Percentiles rank a stretch among this genome's conserved stretches.
These are phyloP conservation scores for Ischnura elegans DNA, from an alignment of 2,888 invertebrate species.

Conservation along the genomic window DNA sequence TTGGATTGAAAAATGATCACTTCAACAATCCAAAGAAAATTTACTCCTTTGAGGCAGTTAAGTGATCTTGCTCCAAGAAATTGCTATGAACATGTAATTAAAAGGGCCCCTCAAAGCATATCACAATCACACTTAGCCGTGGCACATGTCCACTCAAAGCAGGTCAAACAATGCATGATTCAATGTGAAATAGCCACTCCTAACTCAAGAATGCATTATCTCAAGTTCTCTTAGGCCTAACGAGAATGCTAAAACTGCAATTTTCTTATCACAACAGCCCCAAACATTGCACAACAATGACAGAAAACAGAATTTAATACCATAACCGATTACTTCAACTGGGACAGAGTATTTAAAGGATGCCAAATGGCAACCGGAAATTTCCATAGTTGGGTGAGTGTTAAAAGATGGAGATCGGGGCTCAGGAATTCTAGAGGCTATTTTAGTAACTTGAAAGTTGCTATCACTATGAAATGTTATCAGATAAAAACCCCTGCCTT, in stretches of 20 bases:
- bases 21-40: no score
- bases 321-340: neutral
- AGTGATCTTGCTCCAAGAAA: neutral
- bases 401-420: neutral
- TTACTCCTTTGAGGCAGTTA: neutral
- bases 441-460: constrained; percentile 38
- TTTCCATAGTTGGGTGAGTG: neutral
- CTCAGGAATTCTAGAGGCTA: neutral
- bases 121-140: neutral
- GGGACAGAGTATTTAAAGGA: neutral
- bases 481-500: constrained; percentile 32
- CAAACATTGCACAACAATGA: constrained; percentile 8
- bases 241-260: neutral
- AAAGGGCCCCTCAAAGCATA: neutral
- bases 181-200: neutral
- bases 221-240: constrained; percentile 18
- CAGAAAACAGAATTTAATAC: constrained; percentile 14
- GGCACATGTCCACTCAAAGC: neutral
- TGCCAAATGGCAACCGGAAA: neutral
- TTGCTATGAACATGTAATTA: neutral
- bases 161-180: neutral
- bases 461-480: constrained; percentile 44
- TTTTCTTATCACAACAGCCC: constrained; percentile 52
- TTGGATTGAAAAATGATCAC: neutral
- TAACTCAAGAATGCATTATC: neutral